Evolutionary conservation across 2,888 invertebrate species (phyloP), one percentile per base, ranked within the genome.

Genomic region (Hesperia comma): DNA sequence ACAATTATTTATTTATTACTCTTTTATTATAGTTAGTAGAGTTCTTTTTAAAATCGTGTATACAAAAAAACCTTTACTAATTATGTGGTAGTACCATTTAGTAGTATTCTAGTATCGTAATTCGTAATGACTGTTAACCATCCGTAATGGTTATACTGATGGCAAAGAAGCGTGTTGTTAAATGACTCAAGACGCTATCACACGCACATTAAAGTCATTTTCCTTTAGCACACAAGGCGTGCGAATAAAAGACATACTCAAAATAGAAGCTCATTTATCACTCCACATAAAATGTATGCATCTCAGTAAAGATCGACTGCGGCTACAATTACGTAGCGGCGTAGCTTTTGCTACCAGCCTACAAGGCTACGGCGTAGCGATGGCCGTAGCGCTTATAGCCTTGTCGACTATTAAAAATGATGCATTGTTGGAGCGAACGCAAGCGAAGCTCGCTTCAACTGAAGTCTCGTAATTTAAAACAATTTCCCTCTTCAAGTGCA

Each of bases 371-470:
- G 64, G 3, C 57, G 64, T 58, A 51, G 41, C 51, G 41, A 40
- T 58, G 15, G 41, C 51, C 64, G 64, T 58, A 58, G 58, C 57
- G 57, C 63, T 63, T 37, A 53, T 56, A 55, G 56, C 63, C 5
- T 43, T 63, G 63, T 46, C 15, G 63, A 37, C 56, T 63, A 56
- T 63, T 62, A 62, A 56, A 71, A 69, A 67, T 71, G 68, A 69
- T 69, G 68, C 67, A 69, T 72, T 63, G 69, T 70, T 68, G 53
- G 46, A 60, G 53, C 58, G 51, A 62, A 62, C 51, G 61, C 61
- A 40, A 61, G 61, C 61, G 51, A 61, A 53, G 26, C 53, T 53
- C 61, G 40, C 32, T 32, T 46, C 8, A 61, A 37, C 53, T 53
- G 14, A 61, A 62, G 41, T 41, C 26, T 33, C 15, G 26, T 54